Base-by-base conservation (phyloP, 2,888 invertebrate species). In the Cryptocephalus moraei region DNA sequence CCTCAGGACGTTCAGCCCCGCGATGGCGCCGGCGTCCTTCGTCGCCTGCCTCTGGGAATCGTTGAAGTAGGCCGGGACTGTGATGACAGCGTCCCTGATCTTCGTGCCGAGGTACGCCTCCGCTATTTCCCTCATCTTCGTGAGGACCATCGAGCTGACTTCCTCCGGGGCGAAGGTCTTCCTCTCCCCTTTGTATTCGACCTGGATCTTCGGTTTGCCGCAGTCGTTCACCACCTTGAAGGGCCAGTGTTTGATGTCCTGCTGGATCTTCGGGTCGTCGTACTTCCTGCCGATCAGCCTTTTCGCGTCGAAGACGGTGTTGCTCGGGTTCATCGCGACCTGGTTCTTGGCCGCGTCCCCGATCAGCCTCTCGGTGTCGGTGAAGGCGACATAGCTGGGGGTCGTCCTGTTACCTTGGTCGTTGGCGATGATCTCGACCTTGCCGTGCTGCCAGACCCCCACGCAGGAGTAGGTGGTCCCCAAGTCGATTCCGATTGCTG, bases 391-490 rank as follows among this genome's bases (percentile, higher is more conserved):
- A 67, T 84, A 84, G 46, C 82, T 82, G 33, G 91, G 90, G 40
- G 90, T 91, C 12, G 89, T 90, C 47, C 90, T 73, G 70, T 91
- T 91, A 53, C 90, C 91, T 53, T 60, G 88, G 67, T 89, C 89
- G 65, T 91, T 91, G 49, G 90, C 88, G 64, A 90, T 88, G 56
- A 89, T 86, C 67, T 89, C 87, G 59, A 88, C 86, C 68, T 87
- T 86, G 46, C 87, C 84, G 63, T 88, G 79, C 62, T 86, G 84
- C 74, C 84, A 89, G 13, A 88, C 85, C 41, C 83, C 88, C 44
- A 88, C 88, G 64, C 87, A 88, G 46, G 89, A 90, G 72, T 84
- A 91, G 8, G 91, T 91, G 34, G 91, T 91, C 60, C 91, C 91
- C 65, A 91, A 76, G 75, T 88, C 87, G 60, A 88, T 91, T 59